Conservation (phyloP, 2,797 vertebrate species). For the Alectoris magna region DNA sequence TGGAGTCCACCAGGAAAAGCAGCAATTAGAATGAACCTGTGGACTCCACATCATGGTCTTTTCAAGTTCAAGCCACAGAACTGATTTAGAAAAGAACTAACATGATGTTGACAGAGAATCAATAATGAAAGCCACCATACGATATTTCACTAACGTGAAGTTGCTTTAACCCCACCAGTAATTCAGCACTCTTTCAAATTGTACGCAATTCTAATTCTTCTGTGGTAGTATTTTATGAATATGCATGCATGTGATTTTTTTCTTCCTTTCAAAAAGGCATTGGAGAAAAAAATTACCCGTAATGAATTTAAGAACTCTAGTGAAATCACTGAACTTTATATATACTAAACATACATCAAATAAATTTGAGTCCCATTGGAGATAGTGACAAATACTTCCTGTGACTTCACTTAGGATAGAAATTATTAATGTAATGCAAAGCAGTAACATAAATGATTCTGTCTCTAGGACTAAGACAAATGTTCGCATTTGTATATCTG, state of each 20-base stretch:
- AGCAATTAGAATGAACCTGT: slow-evolving; percentile 75
- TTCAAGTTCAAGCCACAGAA: slow-evolving; percentile 76
- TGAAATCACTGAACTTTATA: background rate
- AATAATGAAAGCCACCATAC: slow-evolving; percentile 62
- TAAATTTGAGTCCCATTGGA: background rate
- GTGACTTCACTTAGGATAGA: background rate
- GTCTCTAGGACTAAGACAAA: background rate
- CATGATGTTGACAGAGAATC: slow-evolving; percentile 70
- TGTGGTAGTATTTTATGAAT: slow-evolving; percentile 24
- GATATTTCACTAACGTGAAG: slow-evolving; percentile 59
- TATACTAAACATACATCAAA: background rate
- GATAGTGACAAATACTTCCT: background rate
- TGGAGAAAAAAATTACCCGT: background rate
- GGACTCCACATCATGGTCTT: slow-evolving; percentile 53
- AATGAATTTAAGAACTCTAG: background rate
- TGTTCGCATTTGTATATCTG: background rate
- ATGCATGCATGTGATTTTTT: background rate
- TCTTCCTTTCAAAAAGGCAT: background rate
- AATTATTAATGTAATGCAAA: background rate
- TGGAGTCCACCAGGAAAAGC: slow-evolving; percentile 73
- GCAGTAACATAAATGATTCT: background rate
- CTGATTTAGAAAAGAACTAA: slow-evolving; percentile 75
- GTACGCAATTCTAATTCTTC: slow-evolving; percentile 11
- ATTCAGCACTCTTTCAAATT: slow-evolving; percentile 8
- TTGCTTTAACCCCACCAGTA: slow-evolving; percentile 36